Evolutionary conservation across 2,797 vertebrate genomes (phyloP).

Genomic region (Astyanax mexicanus): DNA sequence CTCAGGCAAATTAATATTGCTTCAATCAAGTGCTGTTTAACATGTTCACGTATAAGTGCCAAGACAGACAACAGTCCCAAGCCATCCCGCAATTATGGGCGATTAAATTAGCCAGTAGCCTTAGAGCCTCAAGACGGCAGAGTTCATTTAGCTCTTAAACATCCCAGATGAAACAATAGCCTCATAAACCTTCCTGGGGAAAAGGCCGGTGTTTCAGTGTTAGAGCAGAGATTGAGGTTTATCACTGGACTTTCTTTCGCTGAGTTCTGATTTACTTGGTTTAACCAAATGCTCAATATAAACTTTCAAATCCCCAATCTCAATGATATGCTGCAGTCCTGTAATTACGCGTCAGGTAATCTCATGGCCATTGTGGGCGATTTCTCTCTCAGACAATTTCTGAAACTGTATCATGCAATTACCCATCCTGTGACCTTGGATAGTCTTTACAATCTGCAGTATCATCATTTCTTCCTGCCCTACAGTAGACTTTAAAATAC

Average conservation of each 20-base stretch:
- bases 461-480: background rate
- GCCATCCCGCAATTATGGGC: slow-evolving; percentile 37
- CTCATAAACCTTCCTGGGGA: slow-evolving; percentile 51
- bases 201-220: slow-evolving; percentile 35
- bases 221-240: slow-evolving; percentile 11
- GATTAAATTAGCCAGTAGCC: slow-evolving; percentile 58
- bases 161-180: slow-evolving; percentile 54
- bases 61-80: slow-evolving; percentile 6
- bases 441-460: background rate
- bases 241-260: slow-evolving; percentile 9
- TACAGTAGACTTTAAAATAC: background rate
- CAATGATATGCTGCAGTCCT: background rate
- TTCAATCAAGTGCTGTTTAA: background rate
- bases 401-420: slow-evolving; percentile 17
- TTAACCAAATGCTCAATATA: background rate
- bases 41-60: slow-evolving; percentile 1
- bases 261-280: background rate
- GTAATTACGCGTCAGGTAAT: slow-evolving; percentile 28
- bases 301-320: background rate
- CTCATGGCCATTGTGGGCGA: background rate
- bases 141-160: slow-evolving; percentile 57
- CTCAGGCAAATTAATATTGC: slow-evolving; percentile 6
- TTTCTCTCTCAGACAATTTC: background rate
- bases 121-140: slow-evolving; percentile 42
- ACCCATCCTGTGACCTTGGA: slow-evolving; percentile 20